phyloP scores from a whole-genome alignment of 2,888 invertebrate genomes.

The Pocota personata region DNA sequence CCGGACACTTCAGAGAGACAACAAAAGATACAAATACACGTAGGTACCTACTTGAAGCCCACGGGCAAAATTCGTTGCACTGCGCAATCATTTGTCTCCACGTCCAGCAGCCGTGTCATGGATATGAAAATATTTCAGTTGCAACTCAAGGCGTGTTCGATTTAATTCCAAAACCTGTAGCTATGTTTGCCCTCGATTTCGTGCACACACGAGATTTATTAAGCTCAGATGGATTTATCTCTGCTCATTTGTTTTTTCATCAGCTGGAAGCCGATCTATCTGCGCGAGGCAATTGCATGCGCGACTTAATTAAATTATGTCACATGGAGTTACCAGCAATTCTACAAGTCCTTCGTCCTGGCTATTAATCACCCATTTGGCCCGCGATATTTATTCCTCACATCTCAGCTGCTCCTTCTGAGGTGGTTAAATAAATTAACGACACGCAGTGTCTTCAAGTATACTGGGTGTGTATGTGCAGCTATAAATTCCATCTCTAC shows the following conservation, averaged over 20 bases:
- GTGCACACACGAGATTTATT: slow-evolving; percentile 52
- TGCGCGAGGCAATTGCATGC: slow-evolving; percentile 36
- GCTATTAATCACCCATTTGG: slow-evolving; percentile 61
- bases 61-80: slow-evolving; percentile 52
- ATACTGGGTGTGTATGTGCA: neutral
- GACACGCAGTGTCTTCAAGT: slow-evolving; percentile 27
- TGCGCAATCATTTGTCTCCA: slow-evolving; percentile 64
- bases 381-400: neutral
- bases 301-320: slow-evolving; percentile 63
- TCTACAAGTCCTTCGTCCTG: slow-evolving; percentile 56
- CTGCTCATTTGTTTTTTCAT: slow-evolving; percentile 1
- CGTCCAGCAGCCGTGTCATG: neutral
- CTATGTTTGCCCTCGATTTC: slow-evolving; percentile 46
- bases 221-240: slow-evolving; percentile 36
- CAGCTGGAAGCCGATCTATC: slow-evolving; percentile 1
- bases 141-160: slow-evolving; percentile 69
- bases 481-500: neutral
- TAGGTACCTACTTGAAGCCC: neutral
- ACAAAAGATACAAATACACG: slow-evolving; percentile 31
- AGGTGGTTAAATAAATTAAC: slow-evolving; percentile 43
- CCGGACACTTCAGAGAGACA: slow-evolving; percentile 11
- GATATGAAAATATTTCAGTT: slow-evolving; percentile 48
- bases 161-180: slow-evolving; percentile 67
- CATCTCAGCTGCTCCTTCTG: neutral
- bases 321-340: slow-evolving; percentile 35